These are phyloP conservation scores for Brachionus plicatilis DNA, from an alignment of 1,140 invertebrate species.

Conservation along the genomic window DNA sequence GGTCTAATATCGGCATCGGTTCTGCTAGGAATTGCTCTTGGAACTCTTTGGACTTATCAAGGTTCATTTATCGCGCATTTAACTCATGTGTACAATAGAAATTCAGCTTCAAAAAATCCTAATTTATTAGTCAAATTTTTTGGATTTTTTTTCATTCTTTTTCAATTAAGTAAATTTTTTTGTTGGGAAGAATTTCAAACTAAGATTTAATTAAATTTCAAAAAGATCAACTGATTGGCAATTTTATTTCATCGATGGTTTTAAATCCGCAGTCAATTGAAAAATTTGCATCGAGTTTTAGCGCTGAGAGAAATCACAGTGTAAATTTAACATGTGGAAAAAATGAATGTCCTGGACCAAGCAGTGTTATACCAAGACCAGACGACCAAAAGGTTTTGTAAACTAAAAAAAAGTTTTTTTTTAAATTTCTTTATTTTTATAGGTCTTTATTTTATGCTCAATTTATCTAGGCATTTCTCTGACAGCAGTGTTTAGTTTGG, in stretches of 20 bases:
- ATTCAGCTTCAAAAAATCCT: neutral
- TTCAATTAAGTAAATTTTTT: conserved; percentile 34
- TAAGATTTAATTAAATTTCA: neutral
- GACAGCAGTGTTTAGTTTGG: neutral
- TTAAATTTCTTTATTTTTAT: neutral
- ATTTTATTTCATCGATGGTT: conserved; percentile 7
- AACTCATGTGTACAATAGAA: neutral
- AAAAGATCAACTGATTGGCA: conserved; percentile 32
- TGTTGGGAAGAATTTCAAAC: neutral
- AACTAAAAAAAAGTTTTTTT: too few relatives aligned
- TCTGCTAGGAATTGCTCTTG: neutral
- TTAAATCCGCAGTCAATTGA: neutral
- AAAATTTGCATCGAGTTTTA: neutral
- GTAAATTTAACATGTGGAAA: neutral
- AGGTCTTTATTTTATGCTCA: conserved; percentile 8
- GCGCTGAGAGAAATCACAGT: neutral
- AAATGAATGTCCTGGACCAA: neutral
- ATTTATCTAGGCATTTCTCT: neutral
- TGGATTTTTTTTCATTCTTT: conserved; percentile 25
- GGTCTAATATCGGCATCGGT: neutral
- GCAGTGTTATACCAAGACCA: neutral
- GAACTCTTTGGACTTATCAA: neutral
- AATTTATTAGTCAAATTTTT: conserved; percentile 31
- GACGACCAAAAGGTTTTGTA: neutral
- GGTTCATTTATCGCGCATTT: conserved; percentile 11